Conservation (phyloP, 2,888 invertebrate species). For the Cremastobaeus sp. region DNA sequence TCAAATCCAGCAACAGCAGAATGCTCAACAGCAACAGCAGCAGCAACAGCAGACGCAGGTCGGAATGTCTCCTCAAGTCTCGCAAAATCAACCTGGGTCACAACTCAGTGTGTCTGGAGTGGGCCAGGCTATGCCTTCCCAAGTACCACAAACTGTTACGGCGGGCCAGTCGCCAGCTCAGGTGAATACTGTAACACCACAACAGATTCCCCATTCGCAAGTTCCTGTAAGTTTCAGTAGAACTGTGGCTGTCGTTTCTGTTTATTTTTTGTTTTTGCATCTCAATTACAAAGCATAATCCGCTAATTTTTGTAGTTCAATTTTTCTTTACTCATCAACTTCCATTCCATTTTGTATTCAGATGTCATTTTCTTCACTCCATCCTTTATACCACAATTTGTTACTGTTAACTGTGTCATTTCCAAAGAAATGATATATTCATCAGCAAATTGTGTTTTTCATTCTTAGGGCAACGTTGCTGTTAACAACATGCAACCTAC, state of each 20-base stretch:
- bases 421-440: background rate
- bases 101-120: constrained; percentile 73
- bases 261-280: no score
- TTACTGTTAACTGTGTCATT: background rate
- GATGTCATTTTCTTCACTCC: no score
- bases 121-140: constrained; percentile 72
- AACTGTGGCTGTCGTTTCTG: no score
- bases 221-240: constrained; percentile 69
- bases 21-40: constrained; percentile 66
- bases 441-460: background rate
- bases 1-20: constrained; percentile 71
- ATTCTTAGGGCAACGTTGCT: constrained; percentile 67
- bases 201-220: constrained; percentile 68
- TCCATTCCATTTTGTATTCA: no score
- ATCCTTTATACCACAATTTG: no score
- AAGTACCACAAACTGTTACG: constrained; percentile 75
- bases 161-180: constrained; percentile 70
- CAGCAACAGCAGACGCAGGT: constrained; percentile 75
- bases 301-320: no score
- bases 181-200: constrained; percentile 69
- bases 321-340: no score
- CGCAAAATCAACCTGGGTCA: constrained; percentile 68
- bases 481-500: constrained; percentile 75
- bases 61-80: constrained; percentile 73
- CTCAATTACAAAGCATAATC: no score